These are phyloP conservation scores for Chironomus tepperi DNA, from an alignment of 1,140 invertebrate genomes.

Conservation along the genomic window DNA sequence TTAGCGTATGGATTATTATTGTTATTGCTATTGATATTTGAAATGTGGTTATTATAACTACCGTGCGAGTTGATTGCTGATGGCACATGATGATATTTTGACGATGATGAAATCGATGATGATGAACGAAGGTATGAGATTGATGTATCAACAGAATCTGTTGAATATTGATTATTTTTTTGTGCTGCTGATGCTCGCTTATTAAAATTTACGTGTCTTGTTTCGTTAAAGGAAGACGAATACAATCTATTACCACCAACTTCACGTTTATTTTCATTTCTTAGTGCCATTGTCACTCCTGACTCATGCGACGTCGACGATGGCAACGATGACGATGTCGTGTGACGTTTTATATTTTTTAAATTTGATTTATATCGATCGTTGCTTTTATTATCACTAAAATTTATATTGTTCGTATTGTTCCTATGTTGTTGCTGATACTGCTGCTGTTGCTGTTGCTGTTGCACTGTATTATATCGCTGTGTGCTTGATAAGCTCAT, in stretches of 20 bases:
- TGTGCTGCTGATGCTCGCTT: background rate
- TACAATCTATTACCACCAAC: constrained; percentile 18
- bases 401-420: constrained; percentile 25
- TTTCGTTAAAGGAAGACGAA: background rate
- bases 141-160: background rate
- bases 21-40: constrained; percentile 22
- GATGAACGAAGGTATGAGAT: background rate
- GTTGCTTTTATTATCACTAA: constrained; percentile 24
- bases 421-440: constrained; percentile 26
- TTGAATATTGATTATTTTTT: constrained; percentile 17
- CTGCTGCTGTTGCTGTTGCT: constrained; percentile 27
- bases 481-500: constrained; percentile 4
- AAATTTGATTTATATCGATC: constrained; percentile 24
- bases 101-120: background rate
- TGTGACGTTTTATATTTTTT: constrained; percentile 19
- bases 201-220: constrained; percentile 20
- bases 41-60: constrained; percentile 20
- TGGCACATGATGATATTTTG: constrained; percentile 18
- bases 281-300: constrained; percentile 31
- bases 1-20: constrained; percentile 18
- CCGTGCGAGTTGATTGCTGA: constrained; percentile 15
- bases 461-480: background rate
- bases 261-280: constrained; percentile 32
- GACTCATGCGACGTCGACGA: constrained; percentile 25
- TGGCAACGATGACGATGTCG: background rate